Conservation (phyloP, 2,888 invertebrate genomes). For the Drosophila prostipennis region DNA sequence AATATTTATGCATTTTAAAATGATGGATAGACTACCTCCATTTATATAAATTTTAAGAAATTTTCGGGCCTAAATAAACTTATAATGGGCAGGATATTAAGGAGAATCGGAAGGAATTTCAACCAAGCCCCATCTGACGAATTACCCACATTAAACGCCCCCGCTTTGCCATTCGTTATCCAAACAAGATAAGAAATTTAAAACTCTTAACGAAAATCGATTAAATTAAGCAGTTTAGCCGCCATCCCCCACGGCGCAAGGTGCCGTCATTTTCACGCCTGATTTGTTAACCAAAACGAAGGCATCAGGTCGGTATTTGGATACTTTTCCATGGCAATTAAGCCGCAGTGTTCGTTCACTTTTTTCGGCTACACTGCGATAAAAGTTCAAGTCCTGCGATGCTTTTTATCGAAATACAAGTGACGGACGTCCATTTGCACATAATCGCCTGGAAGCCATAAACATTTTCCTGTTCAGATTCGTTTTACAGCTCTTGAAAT, state of each 20-base stretch:
- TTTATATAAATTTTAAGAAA: background rate
- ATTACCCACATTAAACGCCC: slow-evolving; percentile 7
- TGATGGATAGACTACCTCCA: background rate
- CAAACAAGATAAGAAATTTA: slow-evolving; percentile 54
- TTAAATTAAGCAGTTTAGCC: slow-evolving; percentile 51
- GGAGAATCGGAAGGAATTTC: background rate
- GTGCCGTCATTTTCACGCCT: slow-evolving; percentile 55
- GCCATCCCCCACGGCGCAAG: slow-evolving; percentile 24
- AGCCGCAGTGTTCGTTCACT: slow-evolving; percentile 38
- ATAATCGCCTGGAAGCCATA: slow-evolving; percentile 20
- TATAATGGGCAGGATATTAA: background rate
- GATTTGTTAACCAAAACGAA: slow-evolving; percentile 50
- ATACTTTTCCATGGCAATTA: slow-evolving; percentile 48
- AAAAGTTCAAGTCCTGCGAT: slow-evolving; percentile 1
- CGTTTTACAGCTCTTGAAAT: slow-evolving; percentile 27
- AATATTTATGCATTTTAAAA: no score
- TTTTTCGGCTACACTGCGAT: slow-evolving; percentile 19
- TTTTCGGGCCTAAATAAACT: background rate
- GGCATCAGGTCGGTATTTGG: slow-evolving; percentile 44
- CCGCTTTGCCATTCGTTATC: slow-evolving; percentile 3
- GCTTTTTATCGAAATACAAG: slow-evolving; percentile 1
- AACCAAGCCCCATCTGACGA: slow-evolving; percentile 8
- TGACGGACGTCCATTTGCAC: slow-evolving; percentile 7
- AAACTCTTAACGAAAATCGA: slow-evolving; percentile 47
- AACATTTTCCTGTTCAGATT: slow-evolving; percentile 19